Conservation (phyloP, 2,797 vertebrate genomes). For the Melanitta fusca region DNA sequence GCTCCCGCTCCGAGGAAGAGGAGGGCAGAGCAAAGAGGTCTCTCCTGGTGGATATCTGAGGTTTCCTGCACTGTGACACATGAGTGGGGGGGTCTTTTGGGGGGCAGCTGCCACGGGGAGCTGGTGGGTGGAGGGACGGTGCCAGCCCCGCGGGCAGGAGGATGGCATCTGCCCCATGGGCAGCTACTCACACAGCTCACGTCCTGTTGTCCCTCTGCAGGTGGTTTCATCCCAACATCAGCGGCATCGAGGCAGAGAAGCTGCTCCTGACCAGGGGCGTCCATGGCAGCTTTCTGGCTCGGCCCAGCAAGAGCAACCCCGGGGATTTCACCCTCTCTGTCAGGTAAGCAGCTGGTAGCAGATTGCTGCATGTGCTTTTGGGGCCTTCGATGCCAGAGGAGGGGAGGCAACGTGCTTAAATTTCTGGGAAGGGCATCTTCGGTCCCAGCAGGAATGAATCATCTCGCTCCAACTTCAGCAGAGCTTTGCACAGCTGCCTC, state of each 20-base stretch:
- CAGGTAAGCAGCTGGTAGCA: conserved; percentile 74
- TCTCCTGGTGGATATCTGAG: background rate
- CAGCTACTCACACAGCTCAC: too few species aligned
- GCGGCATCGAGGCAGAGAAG: conserved; percentile 88
- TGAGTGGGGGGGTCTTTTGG: background rate
- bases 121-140: background rate
- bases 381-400: background rate
- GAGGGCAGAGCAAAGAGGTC: background rate
- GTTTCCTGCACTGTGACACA: accelerated
- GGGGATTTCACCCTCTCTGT: conserved; percentile 92
- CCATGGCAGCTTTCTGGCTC: conserved; percentile 90
- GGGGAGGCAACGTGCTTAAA: background rate
- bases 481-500: background rate
- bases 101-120: background rate
- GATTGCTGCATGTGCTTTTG: background rate
- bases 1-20: background rate
- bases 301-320: conserved; percentile 92
- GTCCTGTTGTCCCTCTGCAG: conserved; percentile 34
- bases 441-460: background rate
- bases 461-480: background rate
- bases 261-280: conserved; percentile 88
- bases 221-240: conserved; percentile 94
- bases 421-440: background rate
- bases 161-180: background rate
- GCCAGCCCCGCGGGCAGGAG: background rate